Conservation (phyloP, 2,113 vertebrate genomes). For the Limnothrissa miodon region DNA sequence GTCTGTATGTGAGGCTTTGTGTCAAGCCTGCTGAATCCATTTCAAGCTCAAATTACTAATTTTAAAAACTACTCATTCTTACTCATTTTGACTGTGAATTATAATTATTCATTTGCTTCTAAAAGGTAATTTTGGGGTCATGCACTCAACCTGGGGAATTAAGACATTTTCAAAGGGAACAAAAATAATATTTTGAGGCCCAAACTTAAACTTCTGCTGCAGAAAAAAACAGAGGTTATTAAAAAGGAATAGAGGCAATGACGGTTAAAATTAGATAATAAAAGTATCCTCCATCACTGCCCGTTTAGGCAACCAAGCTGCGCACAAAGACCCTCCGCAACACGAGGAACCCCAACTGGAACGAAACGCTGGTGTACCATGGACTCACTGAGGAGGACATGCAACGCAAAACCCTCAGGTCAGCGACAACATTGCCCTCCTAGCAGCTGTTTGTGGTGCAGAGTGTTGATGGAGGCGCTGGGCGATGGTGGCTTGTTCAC, state of each 20-base stretch:
- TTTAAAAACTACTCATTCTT: too few relatives aligned
- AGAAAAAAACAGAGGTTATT: not conserved
- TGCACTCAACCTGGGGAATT: too few relatives aligned
- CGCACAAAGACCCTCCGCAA: conserved; percentile 93
- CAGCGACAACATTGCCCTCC: not conserved
- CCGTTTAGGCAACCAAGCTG: conserved; percentile 85
- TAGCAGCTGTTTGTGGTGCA: not conserved
- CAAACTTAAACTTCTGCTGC: not conserved
- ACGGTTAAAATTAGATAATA: not conserved
- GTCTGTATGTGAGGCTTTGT: not conserved
- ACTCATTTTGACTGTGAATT: not conserved
- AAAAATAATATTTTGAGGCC: not conserved
- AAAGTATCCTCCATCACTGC: not conserved
- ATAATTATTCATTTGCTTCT: not conserved
- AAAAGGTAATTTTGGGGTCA: not conserved
- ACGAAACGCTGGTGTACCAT: conserved; percentile 89
- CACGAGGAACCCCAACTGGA: conserved; percentile 91
- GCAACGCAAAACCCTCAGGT: conserved; percentile 95
- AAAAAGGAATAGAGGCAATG: not conserved
- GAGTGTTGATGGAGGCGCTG: not conserved
- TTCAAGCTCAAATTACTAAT: not conserved
- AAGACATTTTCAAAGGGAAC: not conserved
- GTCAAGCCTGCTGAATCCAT: not conserved
- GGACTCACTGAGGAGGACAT: conserved; percentile 94
- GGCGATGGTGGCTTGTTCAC: not conserved